These are phyloP conservation scores for Pachyramphus minor DNA, from an alignment of 2,113 vertebrate species.

Conservation along the genomic window DNA sequence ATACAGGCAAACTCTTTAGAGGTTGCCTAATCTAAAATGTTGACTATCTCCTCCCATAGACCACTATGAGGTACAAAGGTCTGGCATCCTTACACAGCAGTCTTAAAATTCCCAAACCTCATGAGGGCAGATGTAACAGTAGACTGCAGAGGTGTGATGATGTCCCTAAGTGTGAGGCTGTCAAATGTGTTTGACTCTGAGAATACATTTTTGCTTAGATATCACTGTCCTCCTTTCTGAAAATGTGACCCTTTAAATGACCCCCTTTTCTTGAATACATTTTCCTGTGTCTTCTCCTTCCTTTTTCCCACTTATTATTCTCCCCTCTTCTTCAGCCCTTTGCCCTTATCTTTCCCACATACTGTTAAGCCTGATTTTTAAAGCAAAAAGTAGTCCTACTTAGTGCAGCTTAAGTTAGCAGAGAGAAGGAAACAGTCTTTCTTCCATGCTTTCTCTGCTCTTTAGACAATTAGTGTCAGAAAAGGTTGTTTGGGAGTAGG, in stretches of 20 bases:
- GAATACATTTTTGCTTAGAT: background rate
- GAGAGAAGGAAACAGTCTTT: background rate
- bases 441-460: background rate
- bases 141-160: background rate
- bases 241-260: background rate
- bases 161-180: background rate
- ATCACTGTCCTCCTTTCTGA: background rate
- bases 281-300: background rate
- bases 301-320: background rate
- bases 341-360: background rate
- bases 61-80: fast-evolving
- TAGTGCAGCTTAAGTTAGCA: background rate
- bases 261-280: background rate
- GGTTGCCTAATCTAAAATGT: background rate
- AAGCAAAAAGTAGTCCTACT: background rate
- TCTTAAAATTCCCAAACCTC: background rate
- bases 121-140: background rate
- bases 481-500: background rate
- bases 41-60: background rate
- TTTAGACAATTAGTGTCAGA: background rate
- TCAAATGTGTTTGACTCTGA: background rate
- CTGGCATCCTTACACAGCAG: background rate
- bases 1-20: background rate
- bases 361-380: background rate
- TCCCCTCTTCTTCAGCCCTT: background rate